Percentiles rank a stretch among this genome's conserved stretches.
Conservation (phyloP, 1,140 invertebrate species). For the Lamellibrachia luymesi region DNA sequence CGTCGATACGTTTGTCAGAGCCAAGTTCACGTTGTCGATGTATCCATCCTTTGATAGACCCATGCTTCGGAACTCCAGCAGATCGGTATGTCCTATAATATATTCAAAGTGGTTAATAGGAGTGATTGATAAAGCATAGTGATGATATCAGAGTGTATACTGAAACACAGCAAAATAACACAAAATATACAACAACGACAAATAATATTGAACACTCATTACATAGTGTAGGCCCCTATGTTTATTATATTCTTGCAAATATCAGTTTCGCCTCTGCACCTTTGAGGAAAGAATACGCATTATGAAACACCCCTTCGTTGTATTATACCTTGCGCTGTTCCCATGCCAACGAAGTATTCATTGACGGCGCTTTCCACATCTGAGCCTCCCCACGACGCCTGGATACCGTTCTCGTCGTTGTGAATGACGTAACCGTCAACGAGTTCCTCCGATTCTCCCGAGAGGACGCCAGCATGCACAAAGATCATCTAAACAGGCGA, state of each 20-base stretch:
- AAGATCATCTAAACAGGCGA: neutral
- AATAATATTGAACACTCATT: neutral
- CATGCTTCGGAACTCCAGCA: neutral
- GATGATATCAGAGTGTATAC: neutral
- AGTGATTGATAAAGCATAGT: neutral
- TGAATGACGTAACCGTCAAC: neutral
- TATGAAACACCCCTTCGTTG: neutral
- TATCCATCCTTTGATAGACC: constrained; percentile 13
- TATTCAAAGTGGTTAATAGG: no score
- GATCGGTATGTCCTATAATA: neutral
- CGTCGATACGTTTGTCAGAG: neutral
- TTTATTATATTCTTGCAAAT: no score
- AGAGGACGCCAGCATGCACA: constrained; percentile 12
- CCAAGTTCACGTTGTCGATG: constrained; percentile 7
- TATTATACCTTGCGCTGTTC: neutral
- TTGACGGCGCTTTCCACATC: neutral
- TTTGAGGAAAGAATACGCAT: no score
- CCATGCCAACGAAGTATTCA: neutral
- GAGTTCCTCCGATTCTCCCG: neutral
- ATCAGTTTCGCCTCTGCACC: no score
- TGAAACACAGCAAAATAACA: neutral
- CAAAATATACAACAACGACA: neutral
- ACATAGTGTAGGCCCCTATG: neutral
- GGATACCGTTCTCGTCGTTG: neutral
- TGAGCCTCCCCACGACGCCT: neutral